Evolutionary conservation across 2,888 invertebrate genomes (phyloP).

Genomic region (Ormia ochracea): DNA sequence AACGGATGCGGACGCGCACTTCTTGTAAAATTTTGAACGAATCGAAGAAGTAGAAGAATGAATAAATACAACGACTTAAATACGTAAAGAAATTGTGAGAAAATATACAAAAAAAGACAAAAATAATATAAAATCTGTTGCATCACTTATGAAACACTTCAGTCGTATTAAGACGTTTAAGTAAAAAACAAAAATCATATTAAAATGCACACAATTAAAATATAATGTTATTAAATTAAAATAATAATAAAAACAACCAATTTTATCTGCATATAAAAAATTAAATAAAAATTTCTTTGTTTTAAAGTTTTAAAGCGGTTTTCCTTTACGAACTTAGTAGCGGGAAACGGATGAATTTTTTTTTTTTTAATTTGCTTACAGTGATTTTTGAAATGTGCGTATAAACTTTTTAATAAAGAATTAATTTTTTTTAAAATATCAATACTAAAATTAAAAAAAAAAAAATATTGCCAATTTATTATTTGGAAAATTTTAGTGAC

Average conservation of each 20-base stretch:
- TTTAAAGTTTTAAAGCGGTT: background rate
- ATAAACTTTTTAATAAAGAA: background rate
- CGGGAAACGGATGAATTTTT: constrained; percentile 39
- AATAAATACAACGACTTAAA: constrained; percentile 43
- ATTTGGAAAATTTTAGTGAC: background rate
- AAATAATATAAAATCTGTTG: constrained; percentile 77
- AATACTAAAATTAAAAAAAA: background rate
- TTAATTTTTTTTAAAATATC: background rate
- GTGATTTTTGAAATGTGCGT: constrained; percentile 9
- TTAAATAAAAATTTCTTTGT: background rate
- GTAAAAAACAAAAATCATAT: constrained; percentile 53
- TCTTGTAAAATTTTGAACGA: constrained; percentile 67
- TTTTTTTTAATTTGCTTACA: background rate
- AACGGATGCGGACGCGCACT: constrained; percentile 68
- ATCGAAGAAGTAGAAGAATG: constrained; percentile 50
- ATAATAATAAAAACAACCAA: background rate
- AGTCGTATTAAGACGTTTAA: constrained; percentile 73
- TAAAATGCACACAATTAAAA: constrained; percentile 36
- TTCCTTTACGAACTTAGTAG: background rate
- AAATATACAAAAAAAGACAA: constrained; percentile 39
- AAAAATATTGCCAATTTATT: background rate
- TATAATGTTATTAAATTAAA: constrained; percentile 9
- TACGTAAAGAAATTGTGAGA: constrained; percentile 59
- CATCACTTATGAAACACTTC: constrained; percentile 77
- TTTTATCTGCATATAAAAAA: no score